A percentile compares a stretch with the other conserved stretches of the same genome.
These are phyloP conservation scores for Crocodylus rhombifer DNA, from an alignment of 2,797 vertebrate genomes.

Conservation along the genomic window DNA sequence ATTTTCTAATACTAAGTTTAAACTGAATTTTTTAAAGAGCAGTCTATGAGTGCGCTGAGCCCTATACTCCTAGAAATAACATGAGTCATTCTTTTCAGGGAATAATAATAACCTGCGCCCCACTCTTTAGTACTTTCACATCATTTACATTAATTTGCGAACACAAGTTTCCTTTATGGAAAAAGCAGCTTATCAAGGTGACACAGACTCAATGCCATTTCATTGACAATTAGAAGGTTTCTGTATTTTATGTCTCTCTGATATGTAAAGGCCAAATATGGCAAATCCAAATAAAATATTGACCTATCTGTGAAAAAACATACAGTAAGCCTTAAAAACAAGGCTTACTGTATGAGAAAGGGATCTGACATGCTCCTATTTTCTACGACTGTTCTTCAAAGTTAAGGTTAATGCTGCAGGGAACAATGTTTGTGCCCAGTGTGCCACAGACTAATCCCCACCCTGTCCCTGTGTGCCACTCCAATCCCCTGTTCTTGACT, in stretches of 20 bases:
- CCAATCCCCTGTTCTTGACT: too few species aligned
- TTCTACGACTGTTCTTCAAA: not conserved
- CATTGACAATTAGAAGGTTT: slow-evolving; percentile 54
- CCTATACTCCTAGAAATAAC: slow-evolving; percentile 5
- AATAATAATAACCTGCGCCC: slow-evolving; percentile 57
- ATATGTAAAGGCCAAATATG: slow-evolving; percentile 35
- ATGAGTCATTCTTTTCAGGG: slow-evolving; percentile 51
- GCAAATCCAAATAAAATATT: slow-evolving; percentile 68
- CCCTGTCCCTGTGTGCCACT: too few species aligned
- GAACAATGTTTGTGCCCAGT: too few species aligned
- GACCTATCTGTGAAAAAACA: slow-evolving; percentile 48
- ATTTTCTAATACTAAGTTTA: slow-evolving; percentile 8
- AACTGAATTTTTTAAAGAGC: slow-evolving; percentile 32
- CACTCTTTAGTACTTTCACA: slow-evolving; percentile 39
- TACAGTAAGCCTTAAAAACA: slow-evolving; percentile 42
- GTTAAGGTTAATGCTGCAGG: not conserved
- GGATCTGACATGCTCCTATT: not conserved
- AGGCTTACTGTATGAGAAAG: slow-evolving; percentile 4
- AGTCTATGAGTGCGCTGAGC: not conserved
- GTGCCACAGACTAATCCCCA: too few species aligned
- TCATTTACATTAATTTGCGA: slow-evolving; percentile 71
- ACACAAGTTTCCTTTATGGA: slow-evolving; percentile 35
- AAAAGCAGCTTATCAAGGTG: slow-evolving; percentile 68
- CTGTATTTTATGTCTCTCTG: slow-evolving; percentile 44
- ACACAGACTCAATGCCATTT: slow-evolving; percentile 51